These are phyloP conservation scores for Bubo scandiacus DNA, from an alignment of 2,113 vertebrate genomes.

Conservation along the genomic window DNA sequence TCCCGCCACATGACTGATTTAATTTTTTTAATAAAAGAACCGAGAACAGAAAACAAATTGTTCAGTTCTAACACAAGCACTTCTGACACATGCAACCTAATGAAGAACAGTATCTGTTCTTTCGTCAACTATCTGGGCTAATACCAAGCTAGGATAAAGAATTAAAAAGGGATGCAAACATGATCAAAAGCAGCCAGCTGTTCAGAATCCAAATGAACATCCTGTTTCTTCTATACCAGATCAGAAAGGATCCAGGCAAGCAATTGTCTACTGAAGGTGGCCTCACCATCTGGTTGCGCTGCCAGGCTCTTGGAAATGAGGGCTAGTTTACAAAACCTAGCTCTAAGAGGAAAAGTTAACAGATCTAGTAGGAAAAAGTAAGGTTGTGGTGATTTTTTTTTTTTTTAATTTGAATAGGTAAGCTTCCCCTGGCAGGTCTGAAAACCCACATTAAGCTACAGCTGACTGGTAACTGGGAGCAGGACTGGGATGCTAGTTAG, in stretches of 20 bases:
- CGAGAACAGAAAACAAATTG: not conserved
- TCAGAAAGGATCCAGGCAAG: not conserved
- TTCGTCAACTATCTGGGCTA: not conserved
- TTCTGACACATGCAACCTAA: not conserved
- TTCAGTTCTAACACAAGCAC: not conserved
- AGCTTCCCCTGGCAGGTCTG: not conserved
- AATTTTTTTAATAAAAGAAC: not conserved
- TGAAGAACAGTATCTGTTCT: slow-evolving; percentile 12
- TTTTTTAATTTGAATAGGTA: not conserved
- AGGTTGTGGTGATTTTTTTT: not conserved
- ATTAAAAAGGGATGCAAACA: not conserved
- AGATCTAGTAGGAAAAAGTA: not conserved
- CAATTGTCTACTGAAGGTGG: not conserved
- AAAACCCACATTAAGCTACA: not conserved
- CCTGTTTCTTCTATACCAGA: not conserved
- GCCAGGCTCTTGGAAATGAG: not conserved
- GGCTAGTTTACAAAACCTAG: not conserved
- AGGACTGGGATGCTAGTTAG: not conserved
- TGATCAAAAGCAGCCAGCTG: not conserved
- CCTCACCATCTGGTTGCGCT: not conserved
- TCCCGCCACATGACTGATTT: not conserved
- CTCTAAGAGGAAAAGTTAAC: not conserved
- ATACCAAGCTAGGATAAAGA: not conserved
- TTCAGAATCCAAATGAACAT: not conserved
- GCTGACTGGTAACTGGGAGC: not conserved